phyloP scores from a whole-genome alignment of 2,113 vertebrate species.

The Indicator maculatus region DNA sequence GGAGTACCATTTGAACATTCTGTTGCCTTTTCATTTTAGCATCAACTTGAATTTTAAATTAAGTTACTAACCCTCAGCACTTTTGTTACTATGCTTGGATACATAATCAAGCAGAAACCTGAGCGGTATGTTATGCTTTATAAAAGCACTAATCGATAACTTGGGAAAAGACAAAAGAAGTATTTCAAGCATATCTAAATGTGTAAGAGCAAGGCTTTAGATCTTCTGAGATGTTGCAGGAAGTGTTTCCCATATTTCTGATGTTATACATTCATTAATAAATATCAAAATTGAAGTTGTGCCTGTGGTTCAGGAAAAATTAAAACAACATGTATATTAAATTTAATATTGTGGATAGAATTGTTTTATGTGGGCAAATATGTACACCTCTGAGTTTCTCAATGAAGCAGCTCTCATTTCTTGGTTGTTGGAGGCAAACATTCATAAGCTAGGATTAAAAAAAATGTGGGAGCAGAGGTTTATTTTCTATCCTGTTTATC shows the following conservation, averaged over 20 bases:
- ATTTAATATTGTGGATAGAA: neutral
- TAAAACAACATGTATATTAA: neutral
- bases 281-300: neutral
- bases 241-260: neutral
- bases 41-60: neutral
- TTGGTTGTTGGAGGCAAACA: neutral
- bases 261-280: neutral
- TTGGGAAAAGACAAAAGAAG: neutral
- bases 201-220: neutral
- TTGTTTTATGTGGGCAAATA: neutral
- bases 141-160: neutral
- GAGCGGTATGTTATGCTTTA: neutral
- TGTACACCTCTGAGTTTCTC: neutral
- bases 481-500: neutral
- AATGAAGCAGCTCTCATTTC: neutral
- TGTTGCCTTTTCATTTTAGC: neutral
- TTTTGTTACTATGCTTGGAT: neutral
- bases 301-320: neutral
- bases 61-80: neutral
- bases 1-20: neutral
- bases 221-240: neutral
- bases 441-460: neutral
- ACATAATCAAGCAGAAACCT: neutral
- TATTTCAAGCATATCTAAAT: neutral
- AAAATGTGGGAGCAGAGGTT: neutral